Evolutionary conservation across 2,888 invertebrate species (phyloP).

Genomic region (Leptogaster cylindrica): DNA sequence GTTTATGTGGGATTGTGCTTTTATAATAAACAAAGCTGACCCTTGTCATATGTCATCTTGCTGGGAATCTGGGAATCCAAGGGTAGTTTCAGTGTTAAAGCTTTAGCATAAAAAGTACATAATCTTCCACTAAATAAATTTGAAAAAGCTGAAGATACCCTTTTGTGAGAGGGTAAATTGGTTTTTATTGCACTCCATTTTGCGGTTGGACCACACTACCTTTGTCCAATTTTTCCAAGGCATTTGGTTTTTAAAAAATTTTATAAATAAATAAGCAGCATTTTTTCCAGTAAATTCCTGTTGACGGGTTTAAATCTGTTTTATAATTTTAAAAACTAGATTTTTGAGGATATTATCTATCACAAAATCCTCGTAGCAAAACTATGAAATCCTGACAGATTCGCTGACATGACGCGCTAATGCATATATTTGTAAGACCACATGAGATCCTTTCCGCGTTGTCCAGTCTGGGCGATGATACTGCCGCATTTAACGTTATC

Average conservation of each 20-base stretch:
- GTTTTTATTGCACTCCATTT: constrained; percentile 29
- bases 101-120: constrained; percentile 28
- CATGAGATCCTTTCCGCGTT: no score
- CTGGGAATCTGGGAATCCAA: constrained; percentile 1
- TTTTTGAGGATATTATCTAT: no score
- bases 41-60: constrained; percentile 36
- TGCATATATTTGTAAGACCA: not conserved
- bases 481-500: no score
- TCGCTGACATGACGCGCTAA: not conserved
- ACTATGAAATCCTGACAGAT: no score
- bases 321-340: not conserved
- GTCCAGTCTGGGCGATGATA: no score
- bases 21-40: constrained; percentile 37
- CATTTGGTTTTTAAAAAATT: no score
- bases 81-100: constrained; percentile 22
- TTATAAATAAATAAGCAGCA: no score
- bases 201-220: no score
- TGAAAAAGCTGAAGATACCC: constrained; percentile 10
- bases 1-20: constrained; percentile 1
- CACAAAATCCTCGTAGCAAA: no score
- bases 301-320: not conserved
- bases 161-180: constrained; percentile 6
- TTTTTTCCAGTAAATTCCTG: not conserved
- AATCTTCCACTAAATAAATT: constrained; percentile 40
- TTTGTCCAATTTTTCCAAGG: no score